A percentile compares a stretch with the other conserved stretches of the same genome.
Evolutionary conservation across 92 coral and sea anemone species (phyloP).

Genomic region (Galaxea fascicularis): DNA sequence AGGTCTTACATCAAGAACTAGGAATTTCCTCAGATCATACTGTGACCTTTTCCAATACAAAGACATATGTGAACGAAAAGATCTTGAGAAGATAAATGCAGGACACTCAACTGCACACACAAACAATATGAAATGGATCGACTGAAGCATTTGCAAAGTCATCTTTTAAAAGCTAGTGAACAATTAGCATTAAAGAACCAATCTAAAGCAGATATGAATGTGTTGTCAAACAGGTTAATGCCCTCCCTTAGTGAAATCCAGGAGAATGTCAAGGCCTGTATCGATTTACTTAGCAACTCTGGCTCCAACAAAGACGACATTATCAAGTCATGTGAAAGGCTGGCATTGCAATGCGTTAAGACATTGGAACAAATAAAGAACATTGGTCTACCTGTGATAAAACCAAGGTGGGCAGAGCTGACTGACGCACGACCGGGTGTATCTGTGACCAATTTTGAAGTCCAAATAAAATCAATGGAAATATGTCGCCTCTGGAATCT

Average conservation of each 20-base stretch:
- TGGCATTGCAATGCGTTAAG: not conserved
- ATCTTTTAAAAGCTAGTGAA: constrained; percentile 28
- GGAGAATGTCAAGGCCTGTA: not conserved
- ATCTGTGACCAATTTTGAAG: constrained; percentile 8
- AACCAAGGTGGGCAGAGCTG: constrained; percentile 37
- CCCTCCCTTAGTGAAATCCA: constrained; percentile 16
- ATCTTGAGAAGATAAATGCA: constrained; percentile 21
- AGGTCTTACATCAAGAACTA: too few species aligned
- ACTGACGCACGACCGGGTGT: constrained; percentile 57
- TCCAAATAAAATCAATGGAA: constrained; percentile 29
- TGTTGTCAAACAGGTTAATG: constrained; percentile 32
- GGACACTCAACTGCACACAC: constrained; percentile 23
- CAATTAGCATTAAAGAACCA: not conserved
- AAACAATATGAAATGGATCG: constrained; percentile 45
- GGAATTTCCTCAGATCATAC: constrained; percentile 14
- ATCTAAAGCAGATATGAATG: constrained; percentile 7
- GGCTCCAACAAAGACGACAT: not conserved
- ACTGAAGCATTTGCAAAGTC: constrained; percentile 30
- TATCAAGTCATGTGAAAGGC: not conserved
- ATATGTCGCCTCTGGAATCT: constrained; percentile 11
- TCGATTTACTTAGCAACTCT: not conserved
- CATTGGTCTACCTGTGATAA: constrained; percentile 16
- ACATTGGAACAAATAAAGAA: constrained; percentile 22
- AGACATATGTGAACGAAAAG: constrained; percentile 29
- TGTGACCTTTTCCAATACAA: constrained; percentile 34